Percentiles rank a stretch among this genome's conserved stretches.
phyloP scores from a whole-genome alignment of 2,888 invertebrate species.

The Heteropelma amictum region DNA sequence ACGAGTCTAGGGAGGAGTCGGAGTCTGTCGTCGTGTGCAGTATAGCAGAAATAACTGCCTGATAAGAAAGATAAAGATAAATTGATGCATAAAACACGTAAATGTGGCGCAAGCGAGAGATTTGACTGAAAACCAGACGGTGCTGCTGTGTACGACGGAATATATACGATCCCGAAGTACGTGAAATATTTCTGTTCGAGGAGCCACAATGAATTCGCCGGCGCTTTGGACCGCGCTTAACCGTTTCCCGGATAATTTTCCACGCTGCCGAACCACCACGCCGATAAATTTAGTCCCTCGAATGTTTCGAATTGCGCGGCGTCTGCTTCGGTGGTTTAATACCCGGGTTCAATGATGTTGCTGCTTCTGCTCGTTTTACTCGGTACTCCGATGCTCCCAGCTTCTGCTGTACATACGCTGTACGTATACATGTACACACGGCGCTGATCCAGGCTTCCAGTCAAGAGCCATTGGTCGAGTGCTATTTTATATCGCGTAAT shows the following conservation, averaged over 20 bases:
- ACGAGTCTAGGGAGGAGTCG: no score
- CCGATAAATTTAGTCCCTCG: constrained; percentile 30
- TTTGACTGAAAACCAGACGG: no score
- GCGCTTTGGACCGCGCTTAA: constrained; percentile 15
- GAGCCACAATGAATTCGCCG: no score
- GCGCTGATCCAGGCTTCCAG: constrained; percentile 1
- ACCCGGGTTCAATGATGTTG: constrained; percentile 31
- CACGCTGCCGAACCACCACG: no score
- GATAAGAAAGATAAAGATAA: no score
- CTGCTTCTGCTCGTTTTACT: constrained; percentile 10
- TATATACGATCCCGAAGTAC: background rate
- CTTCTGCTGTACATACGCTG: background rate
- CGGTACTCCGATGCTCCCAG: background rate
- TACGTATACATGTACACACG: no score
- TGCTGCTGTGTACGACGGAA: background rate
- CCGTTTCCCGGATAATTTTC: constrained; percentile 31
- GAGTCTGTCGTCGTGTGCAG: no score
- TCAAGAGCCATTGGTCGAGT: constrained; percentile 40
- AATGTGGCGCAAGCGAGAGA: no score
- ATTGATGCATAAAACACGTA: no score
- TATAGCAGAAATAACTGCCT: no score
- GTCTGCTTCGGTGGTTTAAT: constrained; percentile 26
- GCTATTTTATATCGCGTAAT: constrained; percentile 59
- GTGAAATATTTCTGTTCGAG: constrained; percentile 1
- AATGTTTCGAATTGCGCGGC: constrained; percentile 16